Conservation (phyloP, 2,888 invertebrate species). For the Flexamia atlantica region DNA sequence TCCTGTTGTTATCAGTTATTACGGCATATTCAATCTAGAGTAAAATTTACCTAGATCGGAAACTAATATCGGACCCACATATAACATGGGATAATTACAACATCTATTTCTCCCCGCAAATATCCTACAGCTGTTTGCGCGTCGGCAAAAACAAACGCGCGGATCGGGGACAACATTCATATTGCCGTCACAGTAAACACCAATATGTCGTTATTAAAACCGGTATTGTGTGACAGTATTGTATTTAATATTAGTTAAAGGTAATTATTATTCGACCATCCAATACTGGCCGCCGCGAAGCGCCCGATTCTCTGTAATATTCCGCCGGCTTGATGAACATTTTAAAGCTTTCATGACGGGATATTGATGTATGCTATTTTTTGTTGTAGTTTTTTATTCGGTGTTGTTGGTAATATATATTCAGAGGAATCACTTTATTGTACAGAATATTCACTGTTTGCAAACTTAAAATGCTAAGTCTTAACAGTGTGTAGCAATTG, state of each 20-base stretch:
- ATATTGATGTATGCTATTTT: not conserved
- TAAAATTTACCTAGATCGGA: not conserved
- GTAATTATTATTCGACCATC: conserved; percentile 35
- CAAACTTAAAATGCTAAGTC: too few relatives aligned
- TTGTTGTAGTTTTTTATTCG: not conserved
- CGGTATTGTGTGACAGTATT: conserved; percentile 17
- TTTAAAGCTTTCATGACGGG: not conserved
- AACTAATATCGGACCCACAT: conserved; percentile 16
- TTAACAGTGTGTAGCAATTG: too few relatives aligned
- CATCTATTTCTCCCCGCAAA: not conserved
- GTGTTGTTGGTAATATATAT: too few relatives aligned
- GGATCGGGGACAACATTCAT: conserved; percentile 1
- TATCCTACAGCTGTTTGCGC: conserved; percentile 17
- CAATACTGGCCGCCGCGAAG: conserved; percentile 1
- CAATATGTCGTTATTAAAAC: conserved; percentile 35
- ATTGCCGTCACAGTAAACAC: conserved; percentile 10
- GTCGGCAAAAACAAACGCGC: conserved; percentile 42
- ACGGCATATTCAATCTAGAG: too few relatives aligned
- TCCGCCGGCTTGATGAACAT: conserved; percentile 1
- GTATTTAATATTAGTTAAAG: conserved; percentile 36
- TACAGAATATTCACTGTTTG: too few relatives aligned
- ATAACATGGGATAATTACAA: conserved; percentile 12
- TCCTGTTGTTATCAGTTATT: too few relatives aligned
- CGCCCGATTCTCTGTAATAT: not conserved
- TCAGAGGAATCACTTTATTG: too few relatives aligned